Conservation (phyloP, 2,888 invertebrate genomes). For the Eristalis intricaria region DNA sequence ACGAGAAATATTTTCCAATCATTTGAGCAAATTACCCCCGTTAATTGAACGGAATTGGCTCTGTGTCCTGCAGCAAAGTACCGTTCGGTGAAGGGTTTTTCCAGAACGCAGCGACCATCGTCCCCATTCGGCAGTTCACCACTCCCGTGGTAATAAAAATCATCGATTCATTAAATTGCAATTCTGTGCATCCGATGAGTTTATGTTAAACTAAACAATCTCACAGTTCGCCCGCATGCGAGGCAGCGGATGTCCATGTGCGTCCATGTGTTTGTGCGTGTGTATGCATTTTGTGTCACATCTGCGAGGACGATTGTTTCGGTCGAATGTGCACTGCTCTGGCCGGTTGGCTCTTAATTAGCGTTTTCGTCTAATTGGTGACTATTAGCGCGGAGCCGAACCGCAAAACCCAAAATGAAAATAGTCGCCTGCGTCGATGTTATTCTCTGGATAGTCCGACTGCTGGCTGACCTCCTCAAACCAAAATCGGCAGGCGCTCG, state of each 20-base stretch:
- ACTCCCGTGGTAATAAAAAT: constrained; percentile 64
- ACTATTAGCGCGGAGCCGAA: constrained; percentile 68
- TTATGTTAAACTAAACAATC: constrained; percentile 67
- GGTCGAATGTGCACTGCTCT: constrained; percentile 47
- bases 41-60: constrained; percentile 70
- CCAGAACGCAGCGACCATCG: constrained; percentile 15
- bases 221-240: constrained; percentile 5
- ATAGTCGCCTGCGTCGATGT: constrained; percentile 48
- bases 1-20: constrained; percentile 70
- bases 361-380: constrained; percentile 70
- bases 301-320: constrained; percentile 46
- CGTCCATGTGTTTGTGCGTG: neutral
- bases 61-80: constrained; percentile 56
- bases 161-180: constrained; percentile 72
- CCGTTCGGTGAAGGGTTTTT: constrained; percentile 32
- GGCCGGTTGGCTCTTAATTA: constrained; percentile 60
- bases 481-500: constrained; percentile 6
- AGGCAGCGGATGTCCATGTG: neutral
- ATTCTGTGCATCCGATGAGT: constrained; percentile 69
- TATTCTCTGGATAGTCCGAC: constrained; percentile 9
- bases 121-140: neutral
- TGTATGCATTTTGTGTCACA: constrained; percentile 31
- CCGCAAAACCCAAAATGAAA: constrained; percentile 69
- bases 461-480: neutral
- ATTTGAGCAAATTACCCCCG: constrained; percentile 68